phyloP scores from a whole-genome alignment of 2,113 vertebrate genomes.

The Coturnix japonica region DNA sequence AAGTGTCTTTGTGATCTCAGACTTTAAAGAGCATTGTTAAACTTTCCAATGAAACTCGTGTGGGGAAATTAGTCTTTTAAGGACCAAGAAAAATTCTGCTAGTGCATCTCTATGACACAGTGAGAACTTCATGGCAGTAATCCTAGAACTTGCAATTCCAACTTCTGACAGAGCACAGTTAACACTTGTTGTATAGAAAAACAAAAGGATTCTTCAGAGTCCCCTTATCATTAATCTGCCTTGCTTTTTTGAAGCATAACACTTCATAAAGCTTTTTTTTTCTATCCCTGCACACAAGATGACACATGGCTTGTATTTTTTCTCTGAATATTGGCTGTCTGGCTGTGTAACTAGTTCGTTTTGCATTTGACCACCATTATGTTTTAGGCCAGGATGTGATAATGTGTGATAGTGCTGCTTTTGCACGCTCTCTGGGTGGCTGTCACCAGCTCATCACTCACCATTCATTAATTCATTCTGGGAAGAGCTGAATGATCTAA shows the following conservation, averaged over 20 bases:
- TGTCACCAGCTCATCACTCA: neutral
- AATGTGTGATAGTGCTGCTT: neutral
- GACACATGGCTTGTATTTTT: neutral
- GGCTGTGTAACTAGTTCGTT: neutral
- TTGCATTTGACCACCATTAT: neutral
- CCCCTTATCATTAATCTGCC: neutral
- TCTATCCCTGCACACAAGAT: neutral
- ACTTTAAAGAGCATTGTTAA: accelerated
- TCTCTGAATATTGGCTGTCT: neutral
- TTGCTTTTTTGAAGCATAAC: neutral
- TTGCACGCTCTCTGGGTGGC: neutral
- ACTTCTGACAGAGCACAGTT: neutral
- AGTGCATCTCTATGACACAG: neutral
- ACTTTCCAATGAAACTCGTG: neutral
- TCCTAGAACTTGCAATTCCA: neutral
- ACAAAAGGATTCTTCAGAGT: neutral
- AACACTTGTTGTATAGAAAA: neutral
- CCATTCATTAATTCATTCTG: neutral
- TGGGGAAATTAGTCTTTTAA: neutral
- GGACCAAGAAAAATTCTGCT: neutral
- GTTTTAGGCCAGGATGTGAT: neutral
- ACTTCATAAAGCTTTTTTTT: neutral
- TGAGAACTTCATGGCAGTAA: neutral
- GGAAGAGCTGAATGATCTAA: neutral
- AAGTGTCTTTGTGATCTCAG: neutral